A percentile compares a stretch with the other conserved stretches of the same genome.
Evolutionary conservation across 2,113 vertebrate genomes (phyloP).

Genomic region (Microtus pennsylvanicus): DNA sequence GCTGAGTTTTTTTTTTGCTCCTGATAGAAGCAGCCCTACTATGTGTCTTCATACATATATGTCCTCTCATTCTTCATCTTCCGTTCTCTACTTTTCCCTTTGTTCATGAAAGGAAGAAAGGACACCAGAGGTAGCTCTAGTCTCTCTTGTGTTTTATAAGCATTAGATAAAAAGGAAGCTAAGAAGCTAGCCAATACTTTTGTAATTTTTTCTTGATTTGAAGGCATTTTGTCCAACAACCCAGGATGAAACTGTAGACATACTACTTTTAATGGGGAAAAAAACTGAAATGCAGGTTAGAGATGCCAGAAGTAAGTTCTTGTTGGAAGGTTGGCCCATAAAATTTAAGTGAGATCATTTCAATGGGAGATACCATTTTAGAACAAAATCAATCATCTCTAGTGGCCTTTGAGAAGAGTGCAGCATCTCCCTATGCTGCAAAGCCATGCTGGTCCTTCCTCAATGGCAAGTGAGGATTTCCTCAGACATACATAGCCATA

Average conservation of each 20-base stretch:
- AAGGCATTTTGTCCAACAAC: not conserved
- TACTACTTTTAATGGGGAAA: not conserved
- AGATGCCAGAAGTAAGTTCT: not conserved
- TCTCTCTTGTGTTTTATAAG: not conserved
- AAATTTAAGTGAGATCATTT: not conserved
- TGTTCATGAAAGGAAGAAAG: not conserved
- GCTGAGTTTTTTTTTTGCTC: not conserved
- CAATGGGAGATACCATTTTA: not conserved
- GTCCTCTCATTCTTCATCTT: not conserved
- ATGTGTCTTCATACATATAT: not conserved
- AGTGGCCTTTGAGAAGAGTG: conserved; percentile 21
- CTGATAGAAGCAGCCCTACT: not conserved
- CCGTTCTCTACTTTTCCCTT: not conserved
- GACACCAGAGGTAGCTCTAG: not conserved
- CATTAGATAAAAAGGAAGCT: not conserved
- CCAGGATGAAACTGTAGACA: not conserved
- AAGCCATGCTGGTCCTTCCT: not conserved
- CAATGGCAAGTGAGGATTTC: conserved; percentile 29
- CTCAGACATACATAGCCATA: not conserved
- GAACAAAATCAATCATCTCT: not conserved
- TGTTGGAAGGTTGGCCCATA: not conserved
- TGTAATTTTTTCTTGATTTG: not conserved
- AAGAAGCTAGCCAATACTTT: not conserved
- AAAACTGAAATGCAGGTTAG: not conserved
- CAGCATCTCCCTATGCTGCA: not conserved